Conservation (phyloP, 2,113 vertebrate species). For the Hiodon alosoides region DNA sequence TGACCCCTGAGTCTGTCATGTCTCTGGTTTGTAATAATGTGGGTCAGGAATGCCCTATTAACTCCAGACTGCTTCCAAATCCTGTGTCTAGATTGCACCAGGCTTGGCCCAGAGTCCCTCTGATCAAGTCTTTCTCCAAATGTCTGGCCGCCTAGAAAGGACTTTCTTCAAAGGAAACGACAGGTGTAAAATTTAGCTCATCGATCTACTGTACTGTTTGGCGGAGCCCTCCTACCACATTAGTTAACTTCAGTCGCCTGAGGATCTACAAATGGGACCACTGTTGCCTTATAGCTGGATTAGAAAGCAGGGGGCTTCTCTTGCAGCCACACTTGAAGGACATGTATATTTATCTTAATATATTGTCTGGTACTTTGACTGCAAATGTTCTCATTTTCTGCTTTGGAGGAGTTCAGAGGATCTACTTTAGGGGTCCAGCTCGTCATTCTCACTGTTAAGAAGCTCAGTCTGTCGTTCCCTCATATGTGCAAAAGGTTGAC, state of each 20-base stretch:
- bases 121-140: background rate
- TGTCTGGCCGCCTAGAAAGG: background rate
- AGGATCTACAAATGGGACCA: background rate
- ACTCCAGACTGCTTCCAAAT: too few species aligned
- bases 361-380: constrained; percentile 36
- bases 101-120: too few species aligned
- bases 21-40: too few species aligned
- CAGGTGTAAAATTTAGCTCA: too few species aligned
- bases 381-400: constrained; percentile 47
- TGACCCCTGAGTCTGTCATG: too few species aligned
- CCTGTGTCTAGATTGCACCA: too few species aligned
- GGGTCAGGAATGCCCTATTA: too few species aligned
- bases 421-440: background rate
- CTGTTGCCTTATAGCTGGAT: background rate
- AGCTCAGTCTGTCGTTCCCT: background rate
- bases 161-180: background rate
- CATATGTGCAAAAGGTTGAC: background rate
- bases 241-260: background rate
- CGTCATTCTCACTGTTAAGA: background rate
- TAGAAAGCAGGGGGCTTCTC: background rate
- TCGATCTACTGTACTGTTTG: too few species aligned
- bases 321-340: constrained; percentile 24
- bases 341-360: constrained; percentile 40
- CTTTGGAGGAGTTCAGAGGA: constrained; percentile 23
- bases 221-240: background rate